Evolutionary conservation across 2,113 vertebrate genomes (phyloP), one percentile per base, ranked within the genome.

Genomic region (Oryzias javanicus): DNA sequence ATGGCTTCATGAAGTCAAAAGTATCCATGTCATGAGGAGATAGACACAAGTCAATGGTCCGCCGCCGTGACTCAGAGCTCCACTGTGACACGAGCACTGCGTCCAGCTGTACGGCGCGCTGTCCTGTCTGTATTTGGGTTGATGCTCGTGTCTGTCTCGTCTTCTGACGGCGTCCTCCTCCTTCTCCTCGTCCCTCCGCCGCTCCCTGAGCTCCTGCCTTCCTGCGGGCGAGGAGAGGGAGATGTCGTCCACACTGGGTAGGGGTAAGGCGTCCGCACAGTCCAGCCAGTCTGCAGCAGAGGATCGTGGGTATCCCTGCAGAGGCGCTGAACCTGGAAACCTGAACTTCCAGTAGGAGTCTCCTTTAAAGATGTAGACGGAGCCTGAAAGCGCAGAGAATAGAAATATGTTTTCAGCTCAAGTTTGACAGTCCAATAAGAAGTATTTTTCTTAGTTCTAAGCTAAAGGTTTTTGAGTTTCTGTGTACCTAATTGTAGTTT

Each of bases 281-380:
- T 88, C 87, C 51, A 92, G 75, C 90, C 90, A 92, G 68, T 91
- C 91, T 4, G 56, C 67, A 47, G 87, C 85, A 19, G 83, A 75
- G 58, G 89, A 80, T 22, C 86, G 83, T 42, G 91, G 91, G 76
- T 87, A 92, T 27, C 88, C 91, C 0, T 57, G 51, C 54, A 69
- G 82, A 1, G 64, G 80, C 0, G 68, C 14, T 1, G 85, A 87
- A 47, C 78, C 89, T 44, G 82, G 85, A 50, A 60, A 74, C 13
- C 47, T 18, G 25, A 91, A 90, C 70, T 90, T 90, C 91, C 91
- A 93, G 67, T 91, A 91, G 51, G 71, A 82, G 5, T 69, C 49
- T n/a, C 75, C 90, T 73, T 79, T 90, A 71, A 93, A 92, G 55
- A 89, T 70, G 49, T 81, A 87, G 24, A 88, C 48, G 0, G 86